These are phyloP conservation scores for Mythimna impura DNA, from an alignment of 2,888 invertebrate genomes.

Conservation along the genomic window DNA sequence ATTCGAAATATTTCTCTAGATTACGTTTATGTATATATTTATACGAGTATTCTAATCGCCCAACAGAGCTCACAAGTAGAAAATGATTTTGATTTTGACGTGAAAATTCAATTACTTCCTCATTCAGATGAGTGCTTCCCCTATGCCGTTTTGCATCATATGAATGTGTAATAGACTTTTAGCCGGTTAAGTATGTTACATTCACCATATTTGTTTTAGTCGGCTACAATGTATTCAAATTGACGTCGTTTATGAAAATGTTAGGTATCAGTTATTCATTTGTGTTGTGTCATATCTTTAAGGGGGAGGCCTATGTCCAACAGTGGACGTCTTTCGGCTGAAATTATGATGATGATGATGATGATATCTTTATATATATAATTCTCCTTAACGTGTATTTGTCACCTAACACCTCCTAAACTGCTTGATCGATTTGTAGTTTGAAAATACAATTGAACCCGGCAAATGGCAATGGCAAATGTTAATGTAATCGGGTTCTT, in stretches of 20 bases:
- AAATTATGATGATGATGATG: no score
- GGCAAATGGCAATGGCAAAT: no score
- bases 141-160: conserved; percentile 54
- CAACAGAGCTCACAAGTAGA: conserved; percentile 23
- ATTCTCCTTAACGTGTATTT: no score
- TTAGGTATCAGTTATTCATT: conserved; percentile 4
- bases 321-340: no score
- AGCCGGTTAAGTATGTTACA: conserved; percentile 55
- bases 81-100: conserved; percentile 56
- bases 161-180: conserved; percentile 55
- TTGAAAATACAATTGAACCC: no score
- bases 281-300: no score
- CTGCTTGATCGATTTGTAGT: no score
- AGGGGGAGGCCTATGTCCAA: no score
- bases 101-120: conserved; percentile 65
- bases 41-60: conserved; percentile 15
- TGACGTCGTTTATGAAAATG: conserved; percentile 11
- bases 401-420: no score
- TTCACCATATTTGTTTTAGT: conserved; percentile 47
- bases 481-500: no score
- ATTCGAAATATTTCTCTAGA: conserved; percentile 6
- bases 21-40: background rate
- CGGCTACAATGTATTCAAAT: conserved; percentile 38
- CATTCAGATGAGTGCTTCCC: conserved; percentile 61
- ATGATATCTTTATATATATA: no score